Evolutionary conservation across 2,113 vertebrate species (phyloP).

Genomic region (Bujurquina vittata): DNA sequence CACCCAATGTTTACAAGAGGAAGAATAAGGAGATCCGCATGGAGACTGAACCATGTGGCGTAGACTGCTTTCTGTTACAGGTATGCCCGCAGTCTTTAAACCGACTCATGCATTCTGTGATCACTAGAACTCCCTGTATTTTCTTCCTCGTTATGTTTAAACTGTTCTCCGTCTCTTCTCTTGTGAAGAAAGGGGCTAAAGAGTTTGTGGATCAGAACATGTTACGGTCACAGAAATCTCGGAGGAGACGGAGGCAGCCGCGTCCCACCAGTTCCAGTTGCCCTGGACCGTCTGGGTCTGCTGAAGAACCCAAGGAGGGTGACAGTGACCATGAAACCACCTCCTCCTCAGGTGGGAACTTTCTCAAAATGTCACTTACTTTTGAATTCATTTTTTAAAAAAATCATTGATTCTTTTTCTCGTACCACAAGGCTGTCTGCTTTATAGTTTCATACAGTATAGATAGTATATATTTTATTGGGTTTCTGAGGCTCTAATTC

Average conservation of each 20-base stretch:
- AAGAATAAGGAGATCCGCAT: slow-evolving; percentile 96
- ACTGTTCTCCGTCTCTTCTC: neutral
- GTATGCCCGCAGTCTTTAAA: slow-evolving; percentile 66
- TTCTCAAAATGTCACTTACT: neutral
- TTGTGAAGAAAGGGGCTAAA: slow-evolving; percentile 93
- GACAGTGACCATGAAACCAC: slow-evolving; percentile 96
- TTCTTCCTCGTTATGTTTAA: neutral
- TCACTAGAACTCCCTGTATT: neutral
- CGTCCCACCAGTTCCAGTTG: slow-evolving; percentile 81
- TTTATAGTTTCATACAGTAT: neutral
- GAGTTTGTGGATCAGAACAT: slow-evolving; percentile 95
- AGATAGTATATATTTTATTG: neutral
- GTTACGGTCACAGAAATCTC: slow-evolving; percentile 87
- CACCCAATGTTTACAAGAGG: slow-evolving; percentile 96
- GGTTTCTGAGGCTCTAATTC: slow-evolving; percentile 19
- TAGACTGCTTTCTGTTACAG: slow-evolving; percentile 96
- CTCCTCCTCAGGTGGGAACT: slow-evolving; percentile 89
- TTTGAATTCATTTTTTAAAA: neutral
- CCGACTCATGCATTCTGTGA: neutral
- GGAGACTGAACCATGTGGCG: slow-evolving; percentile 93
- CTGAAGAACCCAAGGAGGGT: slow-evolving; percentile 86
- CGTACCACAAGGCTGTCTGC: neutral
- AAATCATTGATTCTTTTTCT: neutral
- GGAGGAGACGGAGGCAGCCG: slow-evolving; percentile 84
- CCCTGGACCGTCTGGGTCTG: slow-evolving; percentile 78